Conservation (phyloP, 2,113 vertebrate species). For the Pseudorasbora parva region DNA sequence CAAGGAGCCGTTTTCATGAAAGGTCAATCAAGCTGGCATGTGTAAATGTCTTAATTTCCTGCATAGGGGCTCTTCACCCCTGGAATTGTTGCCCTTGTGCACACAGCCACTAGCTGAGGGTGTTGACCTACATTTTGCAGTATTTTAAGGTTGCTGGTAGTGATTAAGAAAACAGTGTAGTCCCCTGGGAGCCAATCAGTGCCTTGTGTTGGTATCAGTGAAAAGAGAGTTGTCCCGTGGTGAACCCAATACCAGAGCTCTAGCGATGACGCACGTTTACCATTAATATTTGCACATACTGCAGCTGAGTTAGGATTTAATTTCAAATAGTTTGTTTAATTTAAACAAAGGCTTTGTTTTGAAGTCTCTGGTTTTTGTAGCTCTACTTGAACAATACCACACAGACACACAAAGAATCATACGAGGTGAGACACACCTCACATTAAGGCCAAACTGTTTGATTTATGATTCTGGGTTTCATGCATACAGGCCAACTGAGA, state of each 20-base stretch:
- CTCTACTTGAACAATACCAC: not conserved
- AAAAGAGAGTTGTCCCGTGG: conserved; percentile 41
- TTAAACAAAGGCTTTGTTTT: not conserved
- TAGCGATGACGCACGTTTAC: conserved; percentile 22
- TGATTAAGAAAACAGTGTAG: conserved; percentile 4
- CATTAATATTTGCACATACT: not conserved
- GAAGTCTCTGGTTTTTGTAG: not conserved
- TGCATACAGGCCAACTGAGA: conserved; percentile 89
- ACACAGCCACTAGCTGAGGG: conserved; percentile 7
- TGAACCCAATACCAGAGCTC: not conserved
- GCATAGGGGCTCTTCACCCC: not conserved
- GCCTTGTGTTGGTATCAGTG: conserved; percentile 61
- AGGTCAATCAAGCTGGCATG: not conserved
- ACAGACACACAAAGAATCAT: conserved; percentile 5
- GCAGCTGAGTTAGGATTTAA: not conserved
- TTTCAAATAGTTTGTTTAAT: conserved; percentile 17
- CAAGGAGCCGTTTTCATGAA: not conserved
- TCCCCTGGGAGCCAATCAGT: conserved; percentile 63
- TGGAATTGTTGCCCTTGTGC: not conserved
- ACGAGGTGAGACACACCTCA: not conserved
- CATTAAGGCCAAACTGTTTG: not conserved
- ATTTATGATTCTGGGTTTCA: conserved; percentile 1
- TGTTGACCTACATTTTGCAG: conserved; percentile 43
- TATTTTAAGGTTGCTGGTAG: conserved; percentile 25
- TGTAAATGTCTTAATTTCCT: conserved; percentile 12